phyloP scores from a whole-genome alignment of 1,140 invertebrate species.

The Ceratina japonica region DNA sequence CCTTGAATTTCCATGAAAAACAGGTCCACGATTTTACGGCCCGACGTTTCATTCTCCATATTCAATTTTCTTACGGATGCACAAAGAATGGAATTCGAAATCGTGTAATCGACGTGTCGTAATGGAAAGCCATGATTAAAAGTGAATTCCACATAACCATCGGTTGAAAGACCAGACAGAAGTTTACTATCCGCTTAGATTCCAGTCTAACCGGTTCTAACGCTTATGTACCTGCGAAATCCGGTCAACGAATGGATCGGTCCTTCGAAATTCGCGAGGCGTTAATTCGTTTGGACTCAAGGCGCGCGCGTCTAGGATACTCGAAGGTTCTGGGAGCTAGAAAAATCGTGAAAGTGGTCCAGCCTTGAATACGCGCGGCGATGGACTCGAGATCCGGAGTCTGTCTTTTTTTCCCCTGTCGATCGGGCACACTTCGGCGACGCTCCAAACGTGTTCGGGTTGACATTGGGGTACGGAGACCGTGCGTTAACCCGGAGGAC shows the following conservation, averaged over 20 bases:
- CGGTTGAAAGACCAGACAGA: not conserved
- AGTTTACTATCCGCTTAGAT: not conserved
- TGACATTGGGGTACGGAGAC: no score
- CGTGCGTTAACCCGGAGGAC: no score
- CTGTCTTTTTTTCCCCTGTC: no score
- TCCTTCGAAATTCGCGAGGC: not conserved
- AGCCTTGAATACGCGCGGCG: no score
- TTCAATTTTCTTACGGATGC: no score
- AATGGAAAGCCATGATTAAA: not conserved
- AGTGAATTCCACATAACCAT: not conserved
- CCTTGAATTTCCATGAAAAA: not conserved
- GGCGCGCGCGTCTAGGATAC: not conserved
- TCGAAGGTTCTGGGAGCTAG: not conserved
- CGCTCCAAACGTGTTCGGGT: no score
- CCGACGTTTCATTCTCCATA: no score
- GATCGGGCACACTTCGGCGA: no score
- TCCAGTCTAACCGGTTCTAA: constrained; percentile 9
- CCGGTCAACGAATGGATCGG: not conserved
- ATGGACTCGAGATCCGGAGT: no score
- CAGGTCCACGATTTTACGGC: no score
- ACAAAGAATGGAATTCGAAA: not conserved
- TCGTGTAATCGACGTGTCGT: not conserved
- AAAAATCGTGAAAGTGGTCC: constrained; percentile 45
- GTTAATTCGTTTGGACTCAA: not conserved
- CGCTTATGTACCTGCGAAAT: not conserved